Base-by-base conservation (phyloP, 2,113 vertebrate genomes). In the Ptilorrhoa leucosticta region DNA sequence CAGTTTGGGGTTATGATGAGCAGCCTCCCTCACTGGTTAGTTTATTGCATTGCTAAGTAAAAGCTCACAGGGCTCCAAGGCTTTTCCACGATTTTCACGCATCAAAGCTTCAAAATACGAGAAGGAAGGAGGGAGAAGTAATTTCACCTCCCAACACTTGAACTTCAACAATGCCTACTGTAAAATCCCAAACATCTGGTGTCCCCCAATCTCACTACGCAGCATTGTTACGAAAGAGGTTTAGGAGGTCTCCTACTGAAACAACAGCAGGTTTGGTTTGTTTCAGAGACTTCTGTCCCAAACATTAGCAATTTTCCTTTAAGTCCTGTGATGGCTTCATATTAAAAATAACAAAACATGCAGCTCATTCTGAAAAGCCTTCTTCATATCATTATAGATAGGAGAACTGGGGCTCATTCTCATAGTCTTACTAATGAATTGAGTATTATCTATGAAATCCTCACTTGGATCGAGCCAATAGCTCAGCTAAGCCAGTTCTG, bases 121-220 rank as follows among this genome's bases (percentile, higher is more conserved):
- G 8, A 18, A 10, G 15, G 7, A 35, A 45, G 9, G 5, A 18
- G 4, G 3, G 3, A 14, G 6, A 42, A 84, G 4, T 18, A 21
- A 80, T 56, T 60, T 65, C 7, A 54, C 4, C 5, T 68, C 40
- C 6, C 35, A 72, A 23, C 3, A 72, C 1, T 4, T 13, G 3
- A 75, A 39, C 7, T 26, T 54, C 15, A 79, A 54, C 11, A 44
- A 31, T 5, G 5, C 2, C 42, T 40, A 28, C 2, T 15, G 9
- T 21, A 58, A 86, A 89, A 83, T 7, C 26, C 2, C 2, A 42
- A 28, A 76, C 6, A 42, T 24, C 2, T 42, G 7, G 22, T 31
- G 13, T n/a, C 23, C 23, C 7, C 4, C 21, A 31, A 2, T 31
- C 22, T 48, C 57, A 53, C 2, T 26, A 39, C 2, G 2, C 7